Evolutionary conservation across 1,140 invertebrate genomes (phyloP), one percentile per base, ranked within the genome.

Genomic region (Euglossa dilemma): DNA sequence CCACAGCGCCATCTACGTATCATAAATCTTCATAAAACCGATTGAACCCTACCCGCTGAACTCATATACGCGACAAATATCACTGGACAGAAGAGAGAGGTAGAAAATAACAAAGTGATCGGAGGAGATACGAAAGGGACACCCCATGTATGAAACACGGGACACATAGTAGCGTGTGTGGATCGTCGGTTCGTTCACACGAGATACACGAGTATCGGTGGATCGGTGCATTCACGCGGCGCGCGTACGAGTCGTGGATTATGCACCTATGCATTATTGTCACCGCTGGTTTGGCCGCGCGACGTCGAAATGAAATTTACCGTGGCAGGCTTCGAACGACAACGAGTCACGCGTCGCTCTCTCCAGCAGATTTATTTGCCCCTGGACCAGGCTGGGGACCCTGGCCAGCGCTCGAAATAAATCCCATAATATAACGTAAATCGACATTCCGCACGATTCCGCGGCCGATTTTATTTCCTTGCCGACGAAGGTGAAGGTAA

Each of bases 301-400:
- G 57, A 86, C 85, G 85, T 86, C 70, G 80, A 83, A 87, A 87
- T 67, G 80, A 64, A 87, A 87, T 87, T 73, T 75, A 83, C 82
- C 69, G 69, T 74, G 80, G 85, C 63, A 59, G 67, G 57, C 71
- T n/a, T 28, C 59, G 54, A 80, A 64, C 57, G 50, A 20, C 85
- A 36, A 56, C 61, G 67, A 86, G 61, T 86, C 70, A 82, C 45
- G 54, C 74, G 64, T 80, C 78, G 50, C 70, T 64, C 78, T 43
- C 47, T 16, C 59, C 11, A 18, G 28, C 47, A 74, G 70, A 80
- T 80, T 74, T 80, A 80, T 80, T 80, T 54, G 57, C 36, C 9
- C 28, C n/a, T 43, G 64, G 59, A 8, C 23, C 16, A 18, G 54
- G 20, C 7, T 28, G 28, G 52, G 28, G 1, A 18, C 16, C 16